Base-by-base conservation (phyloP, 2,113 vertebrate genomes). In the Phainopepla nitens region DNA sequence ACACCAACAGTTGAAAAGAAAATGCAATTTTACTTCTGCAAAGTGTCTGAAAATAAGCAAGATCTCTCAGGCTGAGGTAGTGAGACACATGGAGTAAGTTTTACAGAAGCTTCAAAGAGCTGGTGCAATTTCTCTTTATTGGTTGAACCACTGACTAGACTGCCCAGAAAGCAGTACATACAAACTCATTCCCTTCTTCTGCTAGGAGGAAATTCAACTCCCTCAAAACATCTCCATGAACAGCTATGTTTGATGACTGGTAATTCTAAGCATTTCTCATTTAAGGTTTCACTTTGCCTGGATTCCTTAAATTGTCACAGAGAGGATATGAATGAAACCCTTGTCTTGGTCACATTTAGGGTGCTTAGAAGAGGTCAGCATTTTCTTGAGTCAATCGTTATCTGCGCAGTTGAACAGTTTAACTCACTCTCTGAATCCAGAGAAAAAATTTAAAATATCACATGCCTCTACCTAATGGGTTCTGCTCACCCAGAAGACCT, bases 1-100 rank as follows among this genome's bases (percentile, higher is more conserved):
- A 25, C 10, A 15, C 18, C 36, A 87, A 53, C 15, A n/a, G 11
- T 7, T 53, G 65, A 58, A 82, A 85, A 29, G 13, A 72, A 78
- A 87, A 70, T 25, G 28, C 50, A 82, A 57, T 57, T 81, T 87
- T 72, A 35, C 39, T 72, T 57, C 54, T 65, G 29, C 20, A 68
- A 87, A 66, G 22, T 21, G 27, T 58, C 31, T 13, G 62, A 82
- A 92, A 92, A 19, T 64, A 53, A 60, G 1, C 10, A 49, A 56
- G 13, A 76, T 19, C 8, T 2, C 1, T 35, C 3, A 1, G 15
- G 14, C 1, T 78, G 65, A 22, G 22, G 18, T 51, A 50, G 14
- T 39, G 16, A 88, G 53, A 64, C 9, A 47, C 17, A 35, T 13
- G 4, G 13, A 41, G 1, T 36, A 78, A 23, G 11, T 58, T 84